Conservation (phyloP, 2,113 vertebrate genomes). For the Centrocercus urophasianus region DNA sequence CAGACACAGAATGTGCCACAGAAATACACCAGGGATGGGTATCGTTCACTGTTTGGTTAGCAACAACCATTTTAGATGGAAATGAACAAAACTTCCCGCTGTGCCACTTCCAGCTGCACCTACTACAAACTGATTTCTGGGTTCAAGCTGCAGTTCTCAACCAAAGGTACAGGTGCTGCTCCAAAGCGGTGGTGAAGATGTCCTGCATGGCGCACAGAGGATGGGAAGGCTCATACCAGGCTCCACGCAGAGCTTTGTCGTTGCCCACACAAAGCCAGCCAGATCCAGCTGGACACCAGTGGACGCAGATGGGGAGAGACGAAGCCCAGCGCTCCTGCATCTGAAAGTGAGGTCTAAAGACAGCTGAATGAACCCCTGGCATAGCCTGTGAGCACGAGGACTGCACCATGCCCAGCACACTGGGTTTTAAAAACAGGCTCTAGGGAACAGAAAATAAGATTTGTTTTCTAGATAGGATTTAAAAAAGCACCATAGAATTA, state of each 20-base stretch:
- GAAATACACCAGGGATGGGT: not conserved
- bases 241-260: not conserved
- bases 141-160: not conserved
- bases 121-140: not conserved
- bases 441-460: not conserved
- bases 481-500: not conserved
- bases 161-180: not conserved
- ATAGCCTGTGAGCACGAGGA: not conserved
- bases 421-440: not conserved
- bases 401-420: not conserved
- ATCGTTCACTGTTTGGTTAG: not conserved
- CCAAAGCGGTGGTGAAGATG: not conserved
- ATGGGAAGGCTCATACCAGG: not conserved
- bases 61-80: not conserved
- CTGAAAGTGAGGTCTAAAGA: not conserved
- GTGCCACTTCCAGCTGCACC: not conserved
- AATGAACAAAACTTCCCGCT: not conserved
- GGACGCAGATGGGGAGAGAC: not conserved
- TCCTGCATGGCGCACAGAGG: not conserved
- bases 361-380: not conserved
- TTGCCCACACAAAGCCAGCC: not conserved
- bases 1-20: not conserved
- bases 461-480: not conserved
- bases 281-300: not conserved
- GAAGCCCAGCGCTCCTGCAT: not conserved